phyloP scores from a whole-genome alignment of 2,113 vertebrate species.

The Triplophysa rosa region DNA sequence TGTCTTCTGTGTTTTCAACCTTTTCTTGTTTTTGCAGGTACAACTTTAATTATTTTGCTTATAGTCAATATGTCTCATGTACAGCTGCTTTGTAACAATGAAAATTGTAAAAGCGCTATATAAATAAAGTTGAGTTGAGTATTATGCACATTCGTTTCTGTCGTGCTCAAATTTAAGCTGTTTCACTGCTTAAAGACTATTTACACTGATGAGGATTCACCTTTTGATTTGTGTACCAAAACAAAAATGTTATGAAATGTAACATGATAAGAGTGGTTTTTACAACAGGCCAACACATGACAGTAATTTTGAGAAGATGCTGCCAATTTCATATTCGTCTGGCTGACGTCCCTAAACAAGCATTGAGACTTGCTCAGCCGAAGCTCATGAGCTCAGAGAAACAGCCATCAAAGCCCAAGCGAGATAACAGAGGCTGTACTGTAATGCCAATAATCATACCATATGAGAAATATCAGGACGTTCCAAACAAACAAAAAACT shows the following conservation, averaged over 20 bases:
- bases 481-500: too few species aligned
- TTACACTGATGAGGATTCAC: neutral
- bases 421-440: neutral
- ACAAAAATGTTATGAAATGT: neutral
- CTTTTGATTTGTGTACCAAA: neutral
- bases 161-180: too few species aligned
- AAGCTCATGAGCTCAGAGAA: neutral
- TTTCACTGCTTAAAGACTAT: too few species aligned
- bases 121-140: too few species aligned
- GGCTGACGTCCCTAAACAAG: neutral
- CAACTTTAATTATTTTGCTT: too few species aligned
- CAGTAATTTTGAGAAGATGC: neutral
- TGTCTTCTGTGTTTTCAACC: too few species aligned
- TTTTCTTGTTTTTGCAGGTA: too few species aligned
- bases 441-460: neutral
- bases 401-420: neutral
- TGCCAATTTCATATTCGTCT: neutral
- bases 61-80: too few species aligned
- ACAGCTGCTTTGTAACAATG: too few species aligned
- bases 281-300: neutral
- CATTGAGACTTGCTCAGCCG: neutral
- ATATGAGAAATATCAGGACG: neutral
- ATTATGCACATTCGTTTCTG: too few species aligned
- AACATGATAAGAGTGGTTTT: conserved; percentile 2
- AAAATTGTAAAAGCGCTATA: too few species aligned